A percentile compares a stretch with the other conserved stretches of the same genome.
Evolutionary conservation across 2,888 invertebrate genomes (phyloP).

Genomic region (Frankliniella intonsa): DNA sequence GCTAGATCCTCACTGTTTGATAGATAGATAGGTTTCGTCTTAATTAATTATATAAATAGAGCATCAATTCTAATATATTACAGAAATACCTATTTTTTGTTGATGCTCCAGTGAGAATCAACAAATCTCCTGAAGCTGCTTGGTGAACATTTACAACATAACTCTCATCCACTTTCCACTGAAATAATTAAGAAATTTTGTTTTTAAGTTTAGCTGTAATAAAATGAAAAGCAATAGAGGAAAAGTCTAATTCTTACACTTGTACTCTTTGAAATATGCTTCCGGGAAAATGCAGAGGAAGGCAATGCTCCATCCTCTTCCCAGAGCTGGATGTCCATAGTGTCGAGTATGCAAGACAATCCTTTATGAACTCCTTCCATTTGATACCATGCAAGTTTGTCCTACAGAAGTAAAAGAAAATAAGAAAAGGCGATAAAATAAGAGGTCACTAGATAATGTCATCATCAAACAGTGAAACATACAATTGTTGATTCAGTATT

Average conservation of each 20-base stretch:
- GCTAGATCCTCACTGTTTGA: conserved; percentile 69
- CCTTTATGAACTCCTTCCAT: conserved; percentile 58
- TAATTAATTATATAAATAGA: not conserved
- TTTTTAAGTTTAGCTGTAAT: conserved; percentile 89
- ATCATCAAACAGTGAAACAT: conserved; percentile 38
- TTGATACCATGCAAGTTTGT: conserved; percentile 54
- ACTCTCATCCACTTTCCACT: conserved; percentile 85
- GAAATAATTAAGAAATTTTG: conserved; percentile 75
- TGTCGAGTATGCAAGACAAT: conserved; percentile 39
- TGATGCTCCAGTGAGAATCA: conserved; percentile 67
- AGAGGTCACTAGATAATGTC: not conserved
- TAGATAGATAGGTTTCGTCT: conserved; percentile 62
- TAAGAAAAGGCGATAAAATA: not conserved
- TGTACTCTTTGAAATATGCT: conserved; percentile 14
- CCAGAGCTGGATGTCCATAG: no score
- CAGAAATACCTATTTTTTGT: conserved; percentile 36
- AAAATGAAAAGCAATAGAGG: conserved; percentile 68
- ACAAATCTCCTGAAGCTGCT: conserved; percentile 78
- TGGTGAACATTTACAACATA: conserved; percentile 75
- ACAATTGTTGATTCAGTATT: conserved; percentile 76
- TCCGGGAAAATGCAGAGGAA: no score
- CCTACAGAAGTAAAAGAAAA: conserved; percentile 31
- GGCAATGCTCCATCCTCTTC: no score
- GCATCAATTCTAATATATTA: not conserved
- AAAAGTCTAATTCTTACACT: conserved; percentile 48